Evolutionary conservation across 2,797 vertebrate genomes (phyloP).

Genomic region (Tapirus indicus): DNA sequence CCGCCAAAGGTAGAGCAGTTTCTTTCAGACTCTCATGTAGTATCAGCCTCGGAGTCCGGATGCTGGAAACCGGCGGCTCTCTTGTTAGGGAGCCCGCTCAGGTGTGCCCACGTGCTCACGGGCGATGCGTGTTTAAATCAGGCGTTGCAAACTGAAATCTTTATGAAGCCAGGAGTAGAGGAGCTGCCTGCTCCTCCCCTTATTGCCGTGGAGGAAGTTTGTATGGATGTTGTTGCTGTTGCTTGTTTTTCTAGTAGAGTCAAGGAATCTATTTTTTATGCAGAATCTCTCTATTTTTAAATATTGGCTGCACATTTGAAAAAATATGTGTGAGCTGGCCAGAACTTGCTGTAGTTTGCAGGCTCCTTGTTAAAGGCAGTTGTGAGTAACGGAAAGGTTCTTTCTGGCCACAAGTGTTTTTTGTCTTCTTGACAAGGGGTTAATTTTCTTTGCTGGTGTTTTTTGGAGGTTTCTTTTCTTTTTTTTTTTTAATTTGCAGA

Average conservation of each 20-base stretch:
- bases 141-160: rapidly evolving
- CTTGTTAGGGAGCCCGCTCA: not conserved
- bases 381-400: too few species aligned
- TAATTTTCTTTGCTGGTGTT: not conserved
- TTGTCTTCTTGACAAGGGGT: not conserved
- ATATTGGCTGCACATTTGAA: not conserved
- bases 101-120: too few species aligned
- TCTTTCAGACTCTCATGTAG: not conserved
- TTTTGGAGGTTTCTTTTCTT: not conserved
- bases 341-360: not conserved
- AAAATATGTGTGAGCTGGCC: too few species aligned
- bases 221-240: not conserved
- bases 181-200: rapidly evolving
- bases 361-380: not conserved
- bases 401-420: rapidly evolving
- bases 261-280: not conserved
- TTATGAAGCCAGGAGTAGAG: not conserved
- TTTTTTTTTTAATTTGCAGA: not conserved
- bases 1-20: not conserved
- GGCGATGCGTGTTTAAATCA: rapidly evolving
- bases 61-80: not conserved
- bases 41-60: not conserved
- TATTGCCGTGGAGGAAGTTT: not conserved
- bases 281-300: not conserved
- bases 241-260: not conserved